Base-by-base conservation (phyloP, 2,797 vertebrate genomes). In the Ammospiza maritima region DNA sequence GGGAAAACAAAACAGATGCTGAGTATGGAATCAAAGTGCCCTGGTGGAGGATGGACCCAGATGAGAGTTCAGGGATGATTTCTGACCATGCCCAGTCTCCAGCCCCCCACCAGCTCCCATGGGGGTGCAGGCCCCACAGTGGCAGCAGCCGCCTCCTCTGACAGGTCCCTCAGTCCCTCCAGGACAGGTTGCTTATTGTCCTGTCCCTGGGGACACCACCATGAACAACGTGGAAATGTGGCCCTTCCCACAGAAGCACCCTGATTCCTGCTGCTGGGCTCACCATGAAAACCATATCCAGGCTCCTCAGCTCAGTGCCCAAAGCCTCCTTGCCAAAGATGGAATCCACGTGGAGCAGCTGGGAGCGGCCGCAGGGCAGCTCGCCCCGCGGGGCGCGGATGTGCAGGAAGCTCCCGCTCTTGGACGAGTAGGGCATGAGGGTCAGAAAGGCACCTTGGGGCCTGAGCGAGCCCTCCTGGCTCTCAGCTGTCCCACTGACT, bases 371-470 rank as follows among this genome's bases (percentile, higher is more conserved):
- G 0, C 91, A 95, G 77, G 60, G 81, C 73, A 91, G 54, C 6
- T 72, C 13, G 8, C 20, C 16, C 25, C 7, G 2, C 0, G 47
- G 32, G 22, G 16, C 23, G 0, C 0, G 40, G 40, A 91, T 83
- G 58, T 45, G 51, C 77, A 95, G 19, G 73, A 67, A 75, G 36
- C 40, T 89, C 9, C 22, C 0, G 2, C 36, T 72, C 22, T 11
- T 3, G 0, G 26, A 62, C 0, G 3, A 19, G 29, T 7, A 11
- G 60, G 82, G 87, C 15, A 2, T 4, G 65, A 38, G 4, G 1
- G 0, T 2, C 38, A 71, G 4, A 4, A 3, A 8, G n/a, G n/a
- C 23, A 3, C 1, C 8, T 5, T 0, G 2, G 50, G 57, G 23
- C 57, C 34, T 13, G 34, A 36, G 8, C 0, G 20, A 18, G 16